phyloP scores from a whole-genome alignment of 2,797 vertebrate genomes.

The Cynopterus sphinx region DNA sequence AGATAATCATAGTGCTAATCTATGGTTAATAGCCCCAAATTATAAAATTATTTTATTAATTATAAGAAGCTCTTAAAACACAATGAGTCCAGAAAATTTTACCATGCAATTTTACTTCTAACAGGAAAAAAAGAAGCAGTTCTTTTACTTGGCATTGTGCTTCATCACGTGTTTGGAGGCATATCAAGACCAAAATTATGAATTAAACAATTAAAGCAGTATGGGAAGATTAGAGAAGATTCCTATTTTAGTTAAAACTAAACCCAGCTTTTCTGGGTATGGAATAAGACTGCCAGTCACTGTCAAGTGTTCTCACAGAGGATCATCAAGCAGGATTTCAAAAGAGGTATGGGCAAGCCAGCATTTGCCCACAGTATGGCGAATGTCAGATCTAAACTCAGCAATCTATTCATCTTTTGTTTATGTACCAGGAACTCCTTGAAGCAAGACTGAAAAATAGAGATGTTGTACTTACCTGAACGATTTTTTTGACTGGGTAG shows the following conservation, averaged over 20 bases:
- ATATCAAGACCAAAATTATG: neutral
- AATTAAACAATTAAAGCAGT: neutral
- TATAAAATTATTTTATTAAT: conserved; percentile 18
- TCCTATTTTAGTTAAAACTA: neutral
- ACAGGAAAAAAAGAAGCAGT: neutral
- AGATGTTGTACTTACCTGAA: conserved; percentile 85
- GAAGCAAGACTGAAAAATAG: neutral
- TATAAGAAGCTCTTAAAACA: conserved; percentile 1
- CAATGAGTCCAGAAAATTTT: neutral
- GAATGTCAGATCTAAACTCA: neutral
- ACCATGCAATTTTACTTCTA: neutral
- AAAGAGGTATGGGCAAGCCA: neutral
- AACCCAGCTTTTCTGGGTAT: neutral
- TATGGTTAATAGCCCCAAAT: neutral
- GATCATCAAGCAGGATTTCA: neutral
- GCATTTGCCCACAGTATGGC: neutral
- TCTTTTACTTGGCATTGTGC: neutral
- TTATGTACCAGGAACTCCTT: neutral
- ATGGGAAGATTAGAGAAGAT: neutral
- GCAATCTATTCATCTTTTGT: neutral
- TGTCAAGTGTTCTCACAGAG: neutral
- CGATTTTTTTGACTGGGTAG: conserved; percentile 89
- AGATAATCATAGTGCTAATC: neutral
- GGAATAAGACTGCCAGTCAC: neutral
- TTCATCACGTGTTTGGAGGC: neutral